Evolutionary conservation across 2,797 vertebrate species (phyloP), one percentile per base, ranked within the genome.

Genomic region (Capromys pilorides): DNA sequence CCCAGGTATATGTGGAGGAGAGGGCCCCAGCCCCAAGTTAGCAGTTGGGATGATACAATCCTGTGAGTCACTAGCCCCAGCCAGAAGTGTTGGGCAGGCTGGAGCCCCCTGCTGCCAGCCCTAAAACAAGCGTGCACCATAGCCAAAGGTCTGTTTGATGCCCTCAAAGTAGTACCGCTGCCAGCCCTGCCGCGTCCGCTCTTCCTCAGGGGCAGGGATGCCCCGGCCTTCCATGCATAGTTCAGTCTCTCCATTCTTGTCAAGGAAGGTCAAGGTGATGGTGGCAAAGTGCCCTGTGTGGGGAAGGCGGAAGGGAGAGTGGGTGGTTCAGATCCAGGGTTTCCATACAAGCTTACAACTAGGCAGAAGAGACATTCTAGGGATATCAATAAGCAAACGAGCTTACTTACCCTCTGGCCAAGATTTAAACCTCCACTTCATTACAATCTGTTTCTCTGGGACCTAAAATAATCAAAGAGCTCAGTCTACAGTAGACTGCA

Each of bases 91-190:
- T 19, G 13, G 49, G 84, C 66, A 45, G 93, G 87, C 73, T 11
- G 51, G 21, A 78, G 78, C 86, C 94, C 80, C 77, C 93, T 73
- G 79, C 86, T 80, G 90, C 88, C 2, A 0, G 75, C 93, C 97
- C 99, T 99, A 99, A 98, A 99, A 99, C 95, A 99, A 99, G 95
- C 99, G 98, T 24, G 99, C 99, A 0, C 99, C 99, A 0, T 98
- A 99, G 96, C 99, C 99, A 98, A 99, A 99, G 90, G 99, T 99
- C 99, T 99, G 99, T 99, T 99, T 99, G 94, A 99, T 99, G 97
- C 99, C 98, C 86, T 99, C 99, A 0, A 99, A 99, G 98, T 99
- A 99, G 97, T 99, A 99, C 98, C 99, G 98, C 98, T 99, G 99
- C 99, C 99, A 99, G 95, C 99, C 99, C 93, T 99, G 99, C 98